A percentile compares a stretch with the other conserved stretches of the same genome.
phyloP scores from a whole-genome alignment of 2,888 invertebrate genomes.

The Cerceris ruficornis region DNA sequence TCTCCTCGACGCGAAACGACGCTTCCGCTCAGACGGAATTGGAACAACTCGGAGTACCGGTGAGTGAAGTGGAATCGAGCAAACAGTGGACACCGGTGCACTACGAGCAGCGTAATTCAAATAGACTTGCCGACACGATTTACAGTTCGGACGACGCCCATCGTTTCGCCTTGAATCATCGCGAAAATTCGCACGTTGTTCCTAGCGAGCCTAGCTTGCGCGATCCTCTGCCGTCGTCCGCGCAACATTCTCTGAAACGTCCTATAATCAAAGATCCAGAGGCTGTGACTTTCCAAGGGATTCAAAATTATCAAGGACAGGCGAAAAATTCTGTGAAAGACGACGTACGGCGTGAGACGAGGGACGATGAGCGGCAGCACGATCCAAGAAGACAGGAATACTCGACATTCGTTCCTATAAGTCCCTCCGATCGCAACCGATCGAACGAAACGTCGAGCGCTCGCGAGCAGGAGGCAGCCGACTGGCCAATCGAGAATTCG shows the following conservation, averaged over 20 bases:
- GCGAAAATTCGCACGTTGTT: conserved; percentile 44
- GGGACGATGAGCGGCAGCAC: background rate
- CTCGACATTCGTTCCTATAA: conserved; percentile 10
- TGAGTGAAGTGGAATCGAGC: conserved; percentile 7
- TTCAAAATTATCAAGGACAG: background rate
- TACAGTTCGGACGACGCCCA: conserved; percentile 14
- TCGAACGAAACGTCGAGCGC: background rate
- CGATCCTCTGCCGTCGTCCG: background rate
- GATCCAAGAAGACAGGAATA: background rate
- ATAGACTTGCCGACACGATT: background rate
- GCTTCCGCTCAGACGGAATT: conserved; percentile 66
- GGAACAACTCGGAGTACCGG: background rate
- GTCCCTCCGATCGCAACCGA: background rate
- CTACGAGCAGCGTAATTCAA: background rate
- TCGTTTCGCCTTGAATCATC: conserved; percentile 46
- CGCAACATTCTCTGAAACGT: background rate
- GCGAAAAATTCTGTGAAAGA: background rate
- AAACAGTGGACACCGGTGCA: conserved; percentile 33
- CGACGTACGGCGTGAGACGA: background rate
- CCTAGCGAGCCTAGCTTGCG: conserved; percentile 1
- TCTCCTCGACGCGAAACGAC: conserved; percentile 48
- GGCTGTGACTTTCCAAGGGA: background rate
- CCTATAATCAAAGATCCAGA: conserved; percentile 2
- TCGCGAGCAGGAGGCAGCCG: background rate
- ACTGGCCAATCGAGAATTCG: conserved; percentile 26